phyloP scores from a whole-genome alignment of 2,113 vertebrate species.

The Thamnaconus septentrionalis region DNA sequence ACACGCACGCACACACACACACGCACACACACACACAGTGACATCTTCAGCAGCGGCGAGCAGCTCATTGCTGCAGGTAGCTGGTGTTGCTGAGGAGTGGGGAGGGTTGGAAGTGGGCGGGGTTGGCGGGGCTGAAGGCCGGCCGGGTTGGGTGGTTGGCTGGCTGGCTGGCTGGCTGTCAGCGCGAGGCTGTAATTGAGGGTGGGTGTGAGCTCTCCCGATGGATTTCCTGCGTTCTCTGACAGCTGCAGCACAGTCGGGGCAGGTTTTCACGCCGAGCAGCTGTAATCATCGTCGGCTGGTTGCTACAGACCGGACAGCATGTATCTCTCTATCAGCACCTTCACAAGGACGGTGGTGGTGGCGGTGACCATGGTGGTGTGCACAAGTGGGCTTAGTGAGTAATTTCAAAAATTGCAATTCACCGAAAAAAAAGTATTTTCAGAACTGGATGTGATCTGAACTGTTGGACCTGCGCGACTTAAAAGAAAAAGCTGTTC shows the following conservation, averaged over 20 bases:
- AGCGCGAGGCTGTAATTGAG: slow-evolving; percentile 59
- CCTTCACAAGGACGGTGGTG: neutral
- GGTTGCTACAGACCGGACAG: slow-evolving; percentile 13
- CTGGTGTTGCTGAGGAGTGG: slow-evolving; percentile 14
- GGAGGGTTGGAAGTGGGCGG: slow-evolving; percentile 13
- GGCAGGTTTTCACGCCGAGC: slow-evolving; percentile 24
- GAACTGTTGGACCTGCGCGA: slow-evolving; percentile 31
- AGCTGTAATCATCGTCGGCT: slow-evolving; percentile 30
- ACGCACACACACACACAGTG: neutral
- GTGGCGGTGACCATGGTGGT: too few species aligned
- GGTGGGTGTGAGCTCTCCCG: slow-evolving; percentile 47
- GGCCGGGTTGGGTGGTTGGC: slow-evolving; percentile 39
- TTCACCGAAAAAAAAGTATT: slow-evolving; percentile 9
- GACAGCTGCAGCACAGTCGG: slow-evolving; percentile 46
- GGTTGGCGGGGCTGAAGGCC: slow-evolving; percentile 30
- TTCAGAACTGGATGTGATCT: slow-evolving; percentile 21
- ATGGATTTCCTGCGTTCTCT: slow-evolving; percentile 43
- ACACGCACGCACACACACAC: too few species aligned
- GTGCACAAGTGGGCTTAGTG: slow-evolving; percentile 3
- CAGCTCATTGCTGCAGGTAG: slow-evolving; percentile 5
- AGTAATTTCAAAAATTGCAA: neutral
- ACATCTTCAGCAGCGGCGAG: neutral
- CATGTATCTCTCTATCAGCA: slow-evolving; percentile 26
- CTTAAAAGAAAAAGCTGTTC: slow-evolving; percentile 29
- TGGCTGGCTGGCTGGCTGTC: slow-evolving; percentile 55